Evolutionary conservation across 2,797 vertebrate species (phyloP).

Genomic region (Furcifer pardalis): DNA sequence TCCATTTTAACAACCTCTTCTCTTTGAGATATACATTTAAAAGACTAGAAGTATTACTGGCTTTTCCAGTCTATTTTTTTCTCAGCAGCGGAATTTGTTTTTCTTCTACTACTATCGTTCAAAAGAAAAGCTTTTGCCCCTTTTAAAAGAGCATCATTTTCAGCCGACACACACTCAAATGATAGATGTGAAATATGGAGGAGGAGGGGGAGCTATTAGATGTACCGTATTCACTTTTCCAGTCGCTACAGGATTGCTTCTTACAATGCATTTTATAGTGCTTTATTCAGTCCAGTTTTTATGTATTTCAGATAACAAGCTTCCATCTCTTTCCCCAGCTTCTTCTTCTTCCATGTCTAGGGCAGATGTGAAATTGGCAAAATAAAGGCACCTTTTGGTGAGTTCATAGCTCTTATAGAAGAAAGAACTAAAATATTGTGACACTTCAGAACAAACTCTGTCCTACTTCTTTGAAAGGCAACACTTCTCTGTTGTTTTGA

Average conservation of each 20-base stretch:
- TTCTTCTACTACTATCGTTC: not conserved
- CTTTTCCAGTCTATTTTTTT: not conserved
- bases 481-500: not conserved
- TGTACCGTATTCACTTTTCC: slow-evolving; percentile 23
- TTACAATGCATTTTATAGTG: not conserved
- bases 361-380: no score
- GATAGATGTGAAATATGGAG: slow-evolving; percentile 6
- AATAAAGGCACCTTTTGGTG: no score
- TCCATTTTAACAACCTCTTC: slow-evolving; percentile 12
- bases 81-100: not conserved
- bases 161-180: not conserved
- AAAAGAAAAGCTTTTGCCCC: not conserved
- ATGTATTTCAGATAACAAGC: slow-evolving; percentile 23
- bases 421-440: not conserved
- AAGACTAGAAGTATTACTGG: not conserved
- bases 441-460: not conserved
- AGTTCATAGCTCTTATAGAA: slow-evolving; percentile 14
- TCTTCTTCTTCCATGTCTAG: no score
- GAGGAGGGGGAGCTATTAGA: not conserved
- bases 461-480: not conserved
- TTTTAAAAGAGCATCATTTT: slow-evolving; percentile 20
- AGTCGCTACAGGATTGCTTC: slow-evolving; percentile 12
- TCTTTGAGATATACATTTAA: not conserved
- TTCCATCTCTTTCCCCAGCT: slow-evolving; percentile 6
- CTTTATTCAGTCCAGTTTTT: not conserved